These are phyloP conservation scores for Coreoperca whiteheadi DNA, from an alignment of 2,113 vertebrate genomes.

Conservation along the genomic window DNA sequence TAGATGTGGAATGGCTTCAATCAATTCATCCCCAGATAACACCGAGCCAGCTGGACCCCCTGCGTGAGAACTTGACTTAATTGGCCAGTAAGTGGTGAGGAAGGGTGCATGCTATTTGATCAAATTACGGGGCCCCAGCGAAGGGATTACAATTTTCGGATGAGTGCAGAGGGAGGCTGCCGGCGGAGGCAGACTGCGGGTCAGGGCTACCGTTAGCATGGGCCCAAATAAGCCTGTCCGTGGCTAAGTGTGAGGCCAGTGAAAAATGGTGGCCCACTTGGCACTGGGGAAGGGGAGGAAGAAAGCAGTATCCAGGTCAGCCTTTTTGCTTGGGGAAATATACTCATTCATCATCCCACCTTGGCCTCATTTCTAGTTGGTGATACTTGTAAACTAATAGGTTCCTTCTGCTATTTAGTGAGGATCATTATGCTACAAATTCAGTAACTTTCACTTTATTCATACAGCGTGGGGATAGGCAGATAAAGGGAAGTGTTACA, in stretches of 20 bases:
- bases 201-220: slow-evolving; percentile 77
- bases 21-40: slow-evolving; percentile 98
- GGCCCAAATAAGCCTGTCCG: slow-evolving; percentile 89
- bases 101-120: slow-evolving; percentile 97
- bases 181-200: slow-evolving; percentile 48
- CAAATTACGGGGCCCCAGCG: slow-evolving; percentile 92
- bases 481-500: slow-evolving; percentile 42
- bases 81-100: slow-evolving; percentile 99
- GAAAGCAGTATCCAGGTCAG: slow-evolving; percentile 93
- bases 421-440: slow-evolving; percentile 87
- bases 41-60: slow-evolving; percentile 98
- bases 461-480: background rate
- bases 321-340: slow-evolving; percentile 91
- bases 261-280: slow-evolving; percentile 95
- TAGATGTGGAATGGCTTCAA: slow-evolving; percentile 96
- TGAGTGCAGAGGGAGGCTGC: slow-evolving; percentile 82
- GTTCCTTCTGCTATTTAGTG: slow-evolving; percentile 86
- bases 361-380: slow-evolving; percentile 96
- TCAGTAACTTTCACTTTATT: slow-evolving; percentile 64
- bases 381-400: slow-evolving; percentile 92
- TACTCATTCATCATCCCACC: slow-evolving; percentile 92
- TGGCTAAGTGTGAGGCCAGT: slow-evolving; percentile 91
- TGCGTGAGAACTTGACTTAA: slow-evolving; percentile 99
- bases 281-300: slow-evolving; percentile 81
- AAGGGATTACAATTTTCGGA: slow-evolving; percentile 93